Conservation (phyloP, 2,888 invertebrate species). For the Chrysodeixis includens region DNA sequence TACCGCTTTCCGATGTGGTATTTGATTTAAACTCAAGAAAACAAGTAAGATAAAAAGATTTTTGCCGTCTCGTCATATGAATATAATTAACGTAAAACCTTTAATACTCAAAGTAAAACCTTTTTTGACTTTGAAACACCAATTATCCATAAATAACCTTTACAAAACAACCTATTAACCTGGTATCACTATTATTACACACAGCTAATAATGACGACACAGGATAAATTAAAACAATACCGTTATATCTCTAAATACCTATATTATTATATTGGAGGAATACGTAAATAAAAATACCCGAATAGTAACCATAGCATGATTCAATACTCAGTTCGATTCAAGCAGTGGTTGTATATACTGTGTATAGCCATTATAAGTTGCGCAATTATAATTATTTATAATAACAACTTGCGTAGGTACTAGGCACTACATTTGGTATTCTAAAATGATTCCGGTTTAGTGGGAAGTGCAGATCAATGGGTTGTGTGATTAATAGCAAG, state of each 20-base stretch:
- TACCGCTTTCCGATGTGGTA: too few species aligned
- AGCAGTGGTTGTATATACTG: not conserved
- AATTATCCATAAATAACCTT: too few species aligned
- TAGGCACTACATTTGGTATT: not conserved
- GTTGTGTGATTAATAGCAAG: not conserved
- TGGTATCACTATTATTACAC: not conserved
- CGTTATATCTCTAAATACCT: not conserved
- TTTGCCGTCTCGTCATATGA: too few species aligned
- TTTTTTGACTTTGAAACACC: too few species aligned
- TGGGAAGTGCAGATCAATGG: not conserved
- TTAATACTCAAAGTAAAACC: too few species aligned
- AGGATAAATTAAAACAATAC: not conserved
- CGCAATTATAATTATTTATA: not conserved
- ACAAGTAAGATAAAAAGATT: too few species aligned
- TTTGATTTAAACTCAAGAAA: too few species aligned
- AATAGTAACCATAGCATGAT: not conserved
- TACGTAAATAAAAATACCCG: constrained; percentile 3
- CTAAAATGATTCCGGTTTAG: constrained; percentile 1
- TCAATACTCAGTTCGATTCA: not conserved
- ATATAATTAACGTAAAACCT: too few species aligned
- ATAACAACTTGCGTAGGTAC: not conserved
- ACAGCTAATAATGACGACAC: not conserved
- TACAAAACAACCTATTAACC: too few species aligned
- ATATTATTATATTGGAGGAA: constrained; percentile 6
- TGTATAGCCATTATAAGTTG: not conserved